Evolutionary conservation across 1,140 invertebrate genomes (phyloP).

Genomic region (Hylaeus anthracinus): DNA sequence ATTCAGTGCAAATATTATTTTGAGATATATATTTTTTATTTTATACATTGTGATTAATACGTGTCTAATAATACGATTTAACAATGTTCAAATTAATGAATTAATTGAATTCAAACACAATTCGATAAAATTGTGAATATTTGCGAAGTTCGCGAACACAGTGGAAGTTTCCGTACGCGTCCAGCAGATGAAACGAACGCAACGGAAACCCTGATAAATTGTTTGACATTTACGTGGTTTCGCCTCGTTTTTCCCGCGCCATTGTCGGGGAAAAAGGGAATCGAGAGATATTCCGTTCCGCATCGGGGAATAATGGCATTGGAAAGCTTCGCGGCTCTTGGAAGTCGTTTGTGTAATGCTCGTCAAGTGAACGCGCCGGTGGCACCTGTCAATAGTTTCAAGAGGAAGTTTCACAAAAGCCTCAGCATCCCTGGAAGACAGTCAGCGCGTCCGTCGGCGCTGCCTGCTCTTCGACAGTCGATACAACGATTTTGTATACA

Average conservation of each 20-base stretch:
- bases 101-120: too few relatives aligned
- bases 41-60: too few relatives aligned
- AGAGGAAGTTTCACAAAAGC: conserved; percentile 56
- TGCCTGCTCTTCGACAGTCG: conserved; percentile 7
- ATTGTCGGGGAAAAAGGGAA: conserved; percentile 12
- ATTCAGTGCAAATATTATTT: too few relatives aligned
- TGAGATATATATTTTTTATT: too few relatives aligned
- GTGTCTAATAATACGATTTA: too few relatives aligned
- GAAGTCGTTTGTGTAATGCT: conserved; percentile 52
- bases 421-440: conserved; percentile 10
- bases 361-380: conserved; percentile 26
- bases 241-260: background rate
- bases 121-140: too few relatives aligned
- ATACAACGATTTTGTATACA: background rate
- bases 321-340: conserved; percentile 29
- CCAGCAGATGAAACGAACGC: background rate
- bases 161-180: too few relatives aligned
- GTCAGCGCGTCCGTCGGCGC: background rate
- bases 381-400: conserved; percentile 62
- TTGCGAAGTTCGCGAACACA: too few relatives aligned
- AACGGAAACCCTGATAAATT: background rate
- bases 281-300: conserved; percentile 39
- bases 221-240: background rate
- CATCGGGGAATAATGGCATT: conserved; percentile 38
- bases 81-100: too few relatives aligned